These are phyloP conservation scores for Mesoclemmys tuberculata DNA, from an alignment of 2,113 vertebrate genomes.

Conservation along the genomic window DNA sequence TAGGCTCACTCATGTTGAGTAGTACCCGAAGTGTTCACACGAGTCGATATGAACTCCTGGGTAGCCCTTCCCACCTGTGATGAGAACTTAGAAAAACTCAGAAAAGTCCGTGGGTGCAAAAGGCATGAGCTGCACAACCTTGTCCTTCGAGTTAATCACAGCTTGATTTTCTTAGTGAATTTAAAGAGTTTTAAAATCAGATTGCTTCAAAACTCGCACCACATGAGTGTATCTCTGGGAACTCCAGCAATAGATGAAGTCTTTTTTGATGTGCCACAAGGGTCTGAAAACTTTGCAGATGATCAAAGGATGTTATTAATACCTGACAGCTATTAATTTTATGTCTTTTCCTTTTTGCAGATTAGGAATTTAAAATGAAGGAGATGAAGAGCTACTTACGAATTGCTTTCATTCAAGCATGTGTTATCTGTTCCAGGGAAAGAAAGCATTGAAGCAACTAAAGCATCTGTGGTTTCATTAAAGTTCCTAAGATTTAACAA, in stretches of 20 bases:
- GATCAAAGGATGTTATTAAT: background rate
- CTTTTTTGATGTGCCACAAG: background rate
- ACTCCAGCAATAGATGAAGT: background rate
- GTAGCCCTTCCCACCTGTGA: background rate
- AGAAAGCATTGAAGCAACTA: conserved; percentile 86
- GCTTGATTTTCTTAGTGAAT: background rate
- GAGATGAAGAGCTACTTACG: conserved; percentile 69
- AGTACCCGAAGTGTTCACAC: background rate
- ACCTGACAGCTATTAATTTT: background rate
- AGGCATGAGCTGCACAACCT: background rate
- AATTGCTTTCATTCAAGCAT: conserved; percentile 81
- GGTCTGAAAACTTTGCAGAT: background rate
- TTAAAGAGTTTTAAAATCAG: background rate
- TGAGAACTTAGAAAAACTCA: background rate
- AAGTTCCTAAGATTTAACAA: conserved; percentile 81
- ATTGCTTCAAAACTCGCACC: background rate
- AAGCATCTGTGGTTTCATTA: conserved; percentile 79
- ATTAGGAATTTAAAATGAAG: background rate
- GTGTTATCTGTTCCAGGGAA: conserved; percentile 90
- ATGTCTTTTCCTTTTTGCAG: background rate
- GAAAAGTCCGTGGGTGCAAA: background rate
- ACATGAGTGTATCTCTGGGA: background rate
- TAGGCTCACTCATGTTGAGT: background rate
- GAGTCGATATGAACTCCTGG: background rate
- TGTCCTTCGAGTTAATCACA: background rate